A percentile compares a stretch with the other conserved stretches of the same genome.
These are phyloP conservation scores for Cyclophora punctaria DNA, from an alignment of 2,888 invertebrate genomes.

Conservation along the genomic window DNA sequence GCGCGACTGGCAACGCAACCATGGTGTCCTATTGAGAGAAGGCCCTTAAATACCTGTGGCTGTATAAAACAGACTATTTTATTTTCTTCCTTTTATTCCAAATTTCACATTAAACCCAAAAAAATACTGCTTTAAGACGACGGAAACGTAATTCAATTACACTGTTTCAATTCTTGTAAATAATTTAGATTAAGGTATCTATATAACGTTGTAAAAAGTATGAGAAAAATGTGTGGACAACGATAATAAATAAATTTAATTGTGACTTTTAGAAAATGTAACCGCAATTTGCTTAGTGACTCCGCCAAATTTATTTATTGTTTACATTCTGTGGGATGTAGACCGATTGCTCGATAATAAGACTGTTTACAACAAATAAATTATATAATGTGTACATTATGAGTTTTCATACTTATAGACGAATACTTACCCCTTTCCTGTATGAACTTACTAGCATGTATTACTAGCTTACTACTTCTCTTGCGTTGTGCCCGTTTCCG, in stretches of 20 bases:
- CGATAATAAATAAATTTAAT: constrained; percentile 37
- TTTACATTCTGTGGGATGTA: constrained; percentile 52
- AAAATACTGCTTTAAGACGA: constrained; percentile 26
- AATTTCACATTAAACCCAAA: constrained; percentile 20
- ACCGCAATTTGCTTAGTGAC: constrained; percentile 58
- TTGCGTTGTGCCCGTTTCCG: too few relatives aligned
- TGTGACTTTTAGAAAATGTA: constrained; percentile 49
- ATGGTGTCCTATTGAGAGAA: too few relatives aligned
- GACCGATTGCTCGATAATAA: constrained; percentile 67
- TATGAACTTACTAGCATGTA: too few relatives aligned
- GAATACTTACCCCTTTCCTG: too few relatives aligned
- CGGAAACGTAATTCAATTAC: constrained; percentile 59
- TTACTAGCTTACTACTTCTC: too few relatives aligned
- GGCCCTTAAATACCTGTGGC: too few relatives aligned
- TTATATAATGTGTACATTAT: constrained; percentile 27
- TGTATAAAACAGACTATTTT: too few relatives aligned
- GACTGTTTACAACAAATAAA: constrained; percentile 71
- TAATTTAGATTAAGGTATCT: constrained; percentile 29
- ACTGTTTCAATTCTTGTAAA: constrained; percentile 58
- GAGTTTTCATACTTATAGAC: too few relatives aligned
- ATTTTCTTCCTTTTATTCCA: neutral
- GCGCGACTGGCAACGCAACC: too few relatives aligned
- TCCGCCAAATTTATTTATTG: constrained; percentile 63
- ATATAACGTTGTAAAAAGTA: constrained; percentile 37
- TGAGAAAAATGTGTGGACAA: constrained; percentile 29